phyloP scores from a whole-genome alignment of 2,888 invertebrate species.

The Schizaphis graminum region DNA sequence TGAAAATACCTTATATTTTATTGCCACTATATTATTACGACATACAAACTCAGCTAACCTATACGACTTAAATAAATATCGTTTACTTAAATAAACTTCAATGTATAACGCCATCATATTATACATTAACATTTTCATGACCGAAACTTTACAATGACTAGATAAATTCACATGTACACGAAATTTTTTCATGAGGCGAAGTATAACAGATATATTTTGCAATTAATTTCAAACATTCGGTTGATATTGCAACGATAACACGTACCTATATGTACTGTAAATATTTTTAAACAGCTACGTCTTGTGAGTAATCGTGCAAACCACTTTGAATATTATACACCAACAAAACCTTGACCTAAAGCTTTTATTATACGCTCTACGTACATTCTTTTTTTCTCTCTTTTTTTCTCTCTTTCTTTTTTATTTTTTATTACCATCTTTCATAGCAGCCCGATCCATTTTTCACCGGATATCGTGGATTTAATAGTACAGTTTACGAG shows the following conservation, averaged over 20 bases:
- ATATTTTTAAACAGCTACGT: conserved; percentile 15
- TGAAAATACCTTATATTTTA: neutral
- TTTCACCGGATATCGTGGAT: conserved; percentile 61
- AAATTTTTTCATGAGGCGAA: neutral
- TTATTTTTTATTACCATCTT: conserved; percentile 53
- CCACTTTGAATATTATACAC: conserved; percentile 59
- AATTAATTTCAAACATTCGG: neutral
- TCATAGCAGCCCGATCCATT: conserved; percentile 49
- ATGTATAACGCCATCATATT: neutral
- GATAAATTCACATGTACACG: neutral
- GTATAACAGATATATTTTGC: neutral
- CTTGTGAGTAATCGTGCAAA: conserved; percentile 31
- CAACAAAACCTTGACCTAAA: conserved; percentile 60
- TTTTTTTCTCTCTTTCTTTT: neutral
- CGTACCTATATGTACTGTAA: neutral
- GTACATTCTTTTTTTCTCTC: neutral
- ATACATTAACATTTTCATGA: neutral
- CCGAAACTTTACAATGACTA: neutral
- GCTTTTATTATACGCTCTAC: conserved; percentile 41
- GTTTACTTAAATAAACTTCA: neutral
- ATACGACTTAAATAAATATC: neutral
- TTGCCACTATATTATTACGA: neutral
- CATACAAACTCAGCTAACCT: neutral
- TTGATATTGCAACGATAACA: neutral
- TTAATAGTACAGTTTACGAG: conserved; percentile 61